Base-by-base conservation (phyloP, 2,797 vertebrate species). In the Vipera latastei region DNA sequence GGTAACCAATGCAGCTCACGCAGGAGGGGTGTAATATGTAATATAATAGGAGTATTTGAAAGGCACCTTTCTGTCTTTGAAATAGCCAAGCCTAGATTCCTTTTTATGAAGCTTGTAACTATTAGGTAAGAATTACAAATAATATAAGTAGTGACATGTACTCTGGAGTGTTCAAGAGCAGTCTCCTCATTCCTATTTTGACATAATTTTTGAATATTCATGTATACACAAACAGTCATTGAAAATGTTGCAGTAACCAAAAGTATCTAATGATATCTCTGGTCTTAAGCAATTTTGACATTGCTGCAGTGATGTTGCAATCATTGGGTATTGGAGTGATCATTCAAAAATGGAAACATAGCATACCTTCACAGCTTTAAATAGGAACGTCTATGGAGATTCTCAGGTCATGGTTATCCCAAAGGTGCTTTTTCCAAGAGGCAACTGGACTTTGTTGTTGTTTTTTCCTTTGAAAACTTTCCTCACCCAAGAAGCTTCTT, bases 41-140 rank as follows among this genome's bases (percentile, higher is more conserved):
- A n/a, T 92, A 93, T 94, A 94, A 93, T 11, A 91, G 85, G 91
- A 5, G 44, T 90, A 61, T 89, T 22, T 86, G 94, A 91, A 92
- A 28, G 92, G 73, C 4, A 0, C 4, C 26, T 88, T 11, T 55
- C n/a, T 92, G 89, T 90, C 65, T 94, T 18, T 60, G 85, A 86
- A 73, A 13, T 89, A 61, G 83, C 88, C 93, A 92, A n/a, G 93
- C 93, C 93, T 94, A 89, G 14, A 89, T 85, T 83, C 93, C 38
- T 44, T 92, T 28, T 0, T 32, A 59, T 32, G 55, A 78, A 94
- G 22, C 14, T n/a, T 83, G 25, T 48, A 83, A 83, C 55, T 63
- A 88, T 90, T 69, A 26, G 18, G 85, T 83, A 48, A 83, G 73
- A 83, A 44, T 78, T 78, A 44, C 38, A 26, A 95, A 91, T 92